Evolutionary conservation across 2,888 invertebrate genomes (phyloP).

Genomic region (Leistus spinibarbis): DNA sequence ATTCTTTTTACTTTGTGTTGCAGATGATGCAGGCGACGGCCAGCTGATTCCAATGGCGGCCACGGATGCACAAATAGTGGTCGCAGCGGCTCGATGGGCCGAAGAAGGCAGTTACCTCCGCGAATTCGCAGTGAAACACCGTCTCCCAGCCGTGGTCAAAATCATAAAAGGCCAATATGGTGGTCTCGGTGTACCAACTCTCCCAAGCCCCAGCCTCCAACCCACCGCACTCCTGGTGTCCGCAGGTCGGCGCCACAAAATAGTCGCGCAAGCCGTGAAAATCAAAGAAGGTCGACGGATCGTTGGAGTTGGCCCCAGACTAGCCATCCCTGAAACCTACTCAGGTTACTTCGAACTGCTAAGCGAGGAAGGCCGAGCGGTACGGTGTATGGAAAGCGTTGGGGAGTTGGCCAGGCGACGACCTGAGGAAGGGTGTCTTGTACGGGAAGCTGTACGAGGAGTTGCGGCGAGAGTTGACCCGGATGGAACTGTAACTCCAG

Average conservation of each 20-base stretch:
- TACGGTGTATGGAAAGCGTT: slow-evolving; percentile 88
- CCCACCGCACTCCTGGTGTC: slow-evolving; percentile 86
- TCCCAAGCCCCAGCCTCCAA: slow-evolving; percentile 85
- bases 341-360: slow-evolving; percentile 92
- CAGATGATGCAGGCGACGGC: slow-evolving; percentile 57
- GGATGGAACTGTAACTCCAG: slow-evolving; percentile 68
- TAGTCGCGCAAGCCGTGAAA: slow-evolving; percentile 87
- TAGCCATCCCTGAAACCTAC: slow-evolving; percentile 90
- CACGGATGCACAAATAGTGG: slow-evolving; percentile 88
- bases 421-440: slow-evolving; percentile 76
- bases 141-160: slow-evolving; percentile 84
- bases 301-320: slow-evolving; percentile 79
- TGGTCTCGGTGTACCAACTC: slow-evolving; percentile 85
- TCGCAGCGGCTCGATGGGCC: slow-evolving; percentile 80
- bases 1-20: slow-evolving; percentile 50
- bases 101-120: slow-evolving; percentile 76
- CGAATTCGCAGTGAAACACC: slow-evolving; percentile 76
- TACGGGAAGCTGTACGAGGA: slow-evolving; percentile 77
- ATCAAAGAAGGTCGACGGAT: slow-evolving; percentile 86
- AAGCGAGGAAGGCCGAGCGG: slow-evolving; percentile 91
- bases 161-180: slow-evolving; percentile 94
- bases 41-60: slow-evolving; percentile 70
- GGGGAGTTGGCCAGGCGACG: slow-evolving; percentile 79
- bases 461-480: slow-evolving; percentile 67
- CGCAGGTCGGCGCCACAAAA: slow-evolving; percentile 83